phyloP scores from a whole-genome alignment of 2,113 vertebrate genomes.

The Gavialis gangeticus region DNA sequence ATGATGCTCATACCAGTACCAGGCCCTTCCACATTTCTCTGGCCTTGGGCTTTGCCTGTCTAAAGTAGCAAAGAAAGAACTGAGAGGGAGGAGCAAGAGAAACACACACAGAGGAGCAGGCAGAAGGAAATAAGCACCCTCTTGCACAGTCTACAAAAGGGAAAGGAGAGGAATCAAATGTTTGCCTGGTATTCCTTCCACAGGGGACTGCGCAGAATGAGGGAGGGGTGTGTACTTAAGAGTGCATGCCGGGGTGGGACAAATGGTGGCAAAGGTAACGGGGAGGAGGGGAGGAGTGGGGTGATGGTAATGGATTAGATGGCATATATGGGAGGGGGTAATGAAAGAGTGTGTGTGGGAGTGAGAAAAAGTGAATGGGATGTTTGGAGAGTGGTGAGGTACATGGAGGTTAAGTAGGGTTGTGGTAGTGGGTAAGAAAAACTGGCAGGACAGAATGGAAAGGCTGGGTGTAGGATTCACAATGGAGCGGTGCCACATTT shows the following conservation, averaged over 20 bases:
- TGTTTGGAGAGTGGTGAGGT: accelerated
- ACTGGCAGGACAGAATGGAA: background rate
- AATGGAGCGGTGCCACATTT: accelerated
- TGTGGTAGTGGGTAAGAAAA: no score
- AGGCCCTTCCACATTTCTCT: background rate
- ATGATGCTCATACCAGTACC: background rate
- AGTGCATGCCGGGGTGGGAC: no score
- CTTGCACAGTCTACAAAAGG: background rate
- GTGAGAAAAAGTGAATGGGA: accelerated
- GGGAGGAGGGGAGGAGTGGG: background rate
- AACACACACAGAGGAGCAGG: background rate
- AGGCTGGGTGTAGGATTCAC: background rate
- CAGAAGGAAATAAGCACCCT: background rate
- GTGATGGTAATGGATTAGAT: background rate
- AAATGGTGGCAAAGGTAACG: no score
- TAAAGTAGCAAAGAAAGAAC: background rate
- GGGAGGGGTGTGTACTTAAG: no score
- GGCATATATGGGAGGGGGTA: no score
- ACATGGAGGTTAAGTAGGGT: background rate
- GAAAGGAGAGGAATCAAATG: background rate
- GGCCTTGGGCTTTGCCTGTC: background rate
- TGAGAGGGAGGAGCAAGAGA: background rate
- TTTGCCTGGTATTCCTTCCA: no score
- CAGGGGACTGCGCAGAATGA: background rate
- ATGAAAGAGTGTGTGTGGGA: accelerated